These are phyloP conservation scores for Styela plicata DNA, from an alignment of 23 tunicate genomes.

Conservation along the genomic window DNA sequence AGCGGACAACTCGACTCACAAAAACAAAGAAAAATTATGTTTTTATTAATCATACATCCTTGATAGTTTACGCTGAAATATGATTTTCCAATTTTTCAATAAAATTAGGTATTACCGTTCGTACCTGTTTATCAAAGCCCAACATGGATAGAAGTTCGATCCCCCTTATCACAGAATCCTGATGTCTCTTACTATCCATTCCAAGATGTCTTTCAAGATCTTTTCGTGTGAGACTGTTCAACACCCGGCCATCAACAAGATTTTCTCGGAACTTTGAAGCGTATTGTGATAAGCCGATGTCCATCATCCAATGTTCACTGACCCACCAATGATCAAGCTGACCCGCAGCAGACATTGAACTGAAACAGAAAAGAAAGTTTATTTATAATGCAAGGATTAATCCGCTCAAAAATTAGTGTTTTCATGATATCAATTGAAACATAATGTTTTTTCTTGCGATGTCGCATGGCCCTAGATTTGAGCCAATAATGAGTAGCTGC, in stretches of 20 bases:
- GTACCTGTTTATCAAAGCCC: slow-evolving; percentile 59
- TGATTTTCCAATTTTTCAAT: neutral
- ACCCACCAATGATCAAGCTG: slow-evolving; percentile 97
- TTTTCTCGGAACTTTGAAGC: slow-evolving; percentile 81
- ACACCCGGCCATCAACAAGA: slow-evolving; percentile 78
- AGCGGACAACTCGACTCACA: neutral
- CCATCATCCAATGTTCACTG: slow-evolving; percentile 81
- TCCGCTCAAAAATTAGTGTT: too few species aligned
- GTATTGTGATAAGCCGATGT: slow-evolving; percentile 83
- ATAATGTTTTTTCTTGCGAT: too few species aligned
- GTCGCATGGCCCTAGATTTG: too few species aligned
- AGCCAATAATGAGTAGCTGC: too few species aligned
- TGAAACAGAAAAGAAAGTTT: too few species aligned
- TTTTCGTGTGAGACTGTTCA: slow-evolving; percentile 54
- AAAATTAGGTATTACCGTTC: neutral
- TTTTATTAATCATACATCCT: neutral
- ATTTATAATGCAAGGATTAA: too few species aligned
- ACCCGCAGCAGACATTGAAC: slow-evolving; percentile 78
- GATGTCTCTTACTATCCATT: slow-evolving; percentile 67
- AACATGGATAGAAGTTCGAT: slow-evolving; percentile 67
- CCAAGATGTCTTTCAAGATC: slow-evolving; percentile 70
- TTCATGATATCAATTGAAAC: too few species aligned
- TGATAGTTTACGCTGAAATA: neutral
- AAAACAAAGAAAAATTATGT: neutral
- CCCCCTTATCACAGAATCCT: slow-evolving; percentile 64